Base-by-base conservation (phyloP, 2,888 invertebrate species). In the Limenitis camilla region DNA sequence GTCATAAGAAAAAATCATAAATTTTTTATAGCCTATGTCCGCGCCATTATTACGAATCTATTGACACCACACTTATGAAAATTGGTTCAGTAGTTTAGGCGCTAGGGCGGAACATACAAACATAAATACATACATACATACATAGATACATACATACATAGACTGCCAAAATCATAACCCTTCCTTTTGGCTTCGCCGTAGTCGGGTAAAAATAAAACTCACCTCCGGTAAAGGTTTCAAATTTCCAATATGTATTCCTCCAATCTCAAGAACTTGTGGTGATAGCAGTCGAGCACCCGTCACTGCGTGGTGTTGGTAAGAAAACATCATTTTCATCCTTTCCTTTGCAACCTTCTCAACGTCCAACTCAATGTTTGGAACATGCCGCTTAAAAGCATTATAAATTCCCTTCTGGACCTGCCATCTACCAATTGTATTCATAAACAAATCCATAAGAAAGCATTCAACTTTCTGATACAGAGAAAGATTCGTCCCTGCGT, bases 231-330 rank as follows among this genome's bases (percentile, higher is more conserved):
- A 62, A 3, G 71, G 56, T 57, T 76, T 74, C 3, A 69, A 63
- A 49, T 66, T 60, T 8, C 60, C 63, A 8, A 81, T 69, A 61
- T 91, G 90, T 33, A 90, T 73, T 1, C 91, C 92, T 28, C 88
- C 91, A 31, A 91, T 87, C 72, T 91, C 92, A 32, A 92, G 74
- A 0, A 91, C 71, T 49, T 88, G 89, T 0, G 90, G 89, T 0
- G 89, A 68, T 27, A 79, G 58, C 0, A 90, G 84, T 2, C 88
- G 76, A 0, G 88, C 81, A 0, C 90, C 90, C 40, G 89, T 88
- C 19, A 91, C 63, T 0, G 90, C 88, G 55, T 85, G 89, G 64
- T 92, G 91, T 40, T 90, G 90, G 64, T 92, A 91, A 0, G 88
- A 78, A 52, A 92, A 78, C 52, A 91, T 65, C 60, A 91, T 77